Conservation (phyloP, 2,113 vertebrate species). For the Numida meleagris region DNA sequence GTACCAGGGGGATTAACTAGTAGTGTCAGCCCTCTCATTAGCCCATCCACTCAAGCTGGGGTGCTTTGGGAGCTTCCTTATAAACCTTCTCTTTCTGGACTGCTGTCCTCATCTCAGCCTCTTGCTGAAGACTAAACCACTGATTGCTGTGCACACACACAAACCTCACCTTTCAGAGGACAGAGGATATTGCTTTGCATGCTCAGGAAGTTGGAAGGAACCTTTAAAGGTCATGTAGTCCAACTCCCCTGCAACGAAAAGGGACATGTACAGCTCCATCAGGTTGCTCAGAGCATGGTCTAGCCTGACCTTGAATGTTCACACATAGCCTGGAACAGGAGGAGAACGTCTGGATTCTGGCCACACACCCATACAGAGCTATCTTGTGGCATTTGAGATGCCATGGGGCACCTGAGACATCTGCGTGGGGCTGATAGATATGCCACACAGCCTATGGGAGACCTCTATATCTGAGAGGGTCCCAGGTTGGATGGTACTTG, state of each 20-base stretch:
- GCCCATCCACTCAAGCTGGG: background rate
- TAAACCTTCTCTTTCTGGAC: background rate
- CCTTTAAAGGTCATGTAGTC: no score
- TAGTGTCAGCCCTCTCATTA: background rate
- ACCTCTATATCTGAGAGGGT: background rate
- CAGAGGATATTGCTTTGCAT: background rate
- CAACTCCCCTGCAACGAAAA: no score
- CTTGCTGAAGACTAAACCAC: fast-evolving
- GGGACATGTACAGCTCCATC: no score
- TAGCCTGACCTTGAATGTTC: no score
- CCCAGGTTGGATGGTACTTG: no score
- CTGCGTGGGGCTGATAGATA: background rate
- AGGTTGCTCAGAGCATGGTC: no score
- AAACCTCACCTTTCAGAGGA: background rate
- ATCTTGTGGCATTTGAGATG: background rate
- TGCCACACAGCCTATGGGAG: background rate
- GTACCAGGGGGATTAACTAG: background rate
- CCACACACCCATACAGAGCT: fast-evolving
- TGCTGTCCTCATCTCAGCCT: background rate
- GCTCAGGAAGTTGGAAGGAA: background rate
- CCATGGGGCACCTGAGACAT: background rate
- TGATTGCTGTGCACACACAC: fast-evolving
- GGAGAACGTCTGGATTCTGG: background rate
- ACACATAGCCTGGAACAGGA: background rate
- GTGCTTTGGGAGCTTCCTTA: background rate